Evolutionary conservation across 2,888 invertebrate genomes (phyloP), one percentile per base, ranked within the genome.

Genomic region (Rhogogaster chlorosoma): DNA sequence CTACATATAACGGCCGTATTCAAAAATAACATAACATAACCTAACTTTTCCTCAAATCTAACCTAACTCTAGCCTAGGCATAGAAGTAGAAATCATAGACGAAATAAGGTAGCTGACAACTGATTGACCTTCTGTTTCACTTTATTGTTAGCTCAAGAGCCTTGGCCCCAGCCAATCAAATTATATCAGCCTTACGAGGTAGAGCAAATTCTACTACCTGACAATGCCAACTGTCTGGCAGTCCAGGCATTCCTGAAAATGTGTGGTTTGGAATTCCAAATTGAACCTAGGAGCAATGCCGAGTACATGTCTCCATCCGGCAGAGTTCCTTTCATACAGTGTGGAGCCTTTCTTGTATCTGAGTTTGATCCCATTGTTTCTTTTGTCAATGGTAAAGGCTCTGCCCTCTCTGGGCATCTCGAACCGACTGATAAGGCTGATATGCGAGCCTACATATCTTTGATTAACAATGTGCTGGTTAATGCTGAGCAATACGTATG

Each of bases 261-360:
- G 98, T 98, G 98, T 91, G 96, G 96, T 84, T 95, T 99, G 0
- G 96, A 97, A 0, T 99, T 97, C 92, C 95, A 96, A 89, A 96
- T 98, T 6, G 97, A 98, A 88, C 96, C 97, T 89, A 95, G 97
- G 87, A 96, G 97, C 90, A 99, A 99, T 94, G 99, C 99, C 0
- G 99, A 99, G 91, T 97, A 97, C 92, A 99, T 99, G 98, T 99
- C 99, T 0, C 99, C 99, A 0, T 97, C 98, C 6, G 98, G 98
- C 0, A 96, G 97, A 89, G 96, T 99, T 0, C 99, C 99, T 0
- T 98, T 99, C 91, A 96, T 99, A 85, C 97, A 97, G 91, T 97
- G 98, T 88, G 99, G 99, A 0, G 96, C 97, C 0, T 98, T 98
- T 91, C 95, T 99, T 0, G 96, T 98, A 0, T 96, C 99, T 0